Evolutionary conservation across 2,888 invertebrate genomes (phyloP), one percentile per base, ranked within the genome.

Genomic region (Melinaea menophilus): DNA sequence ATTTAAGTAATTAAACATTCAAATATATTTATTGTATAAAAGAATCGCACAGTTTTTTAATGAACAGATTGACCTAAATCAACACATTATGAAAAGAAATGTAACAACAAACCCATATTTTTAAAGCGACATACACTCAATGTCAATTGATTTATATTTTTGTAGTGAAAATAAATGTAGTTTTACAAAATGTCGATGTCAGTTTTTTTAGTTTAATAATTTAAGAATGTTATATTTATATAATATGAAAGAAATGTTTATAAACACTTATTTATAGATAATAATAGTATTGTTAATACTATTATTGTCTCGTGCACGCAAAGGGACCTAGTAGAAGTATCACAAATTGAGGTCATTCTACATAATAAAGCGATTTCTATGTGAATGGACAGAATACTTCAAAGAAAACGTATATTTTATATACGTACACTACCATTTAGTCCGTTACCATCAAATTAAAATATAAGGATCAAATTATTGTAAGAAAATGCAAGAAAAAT

Each of bases 331-430:
- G 61, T 62, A 58, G 58, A 58, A 60, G 58, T 62, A 58, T 58
- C 60, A 58, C 56, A 58, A 64, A 64, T 62, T 51, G 58, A 62
- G 59, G 64, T 45, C 64, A 61, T 62, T 61, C 46, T 51, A 58
- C 60, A 51, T 58, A 67, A 67, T 62, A 62, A 55, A 62, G 56
- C 56, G 37, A 67, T 64, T 64, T 67, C 55, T 60, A 62, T 62
- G 62, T 57, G 61, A 55, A 56, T 63, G 59, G 22, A 31, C 54
- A 46, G 51, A 45, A 35, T n/a, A 31, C 46, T 54, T 54, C 54
- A 47, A 62, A 59, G 59, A 45, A 55, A 59, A 64, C 62, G 35
- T 59, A 51, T 56, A 56, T 59, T 59, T 55, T 46, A 55, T 46
- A 31, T 54, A 55, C 37, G 51, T 54, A 9, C 12, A 51, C 2